Percentiles rank a stretch among this genome's conserved stretches.
Evolutionary conservation across 1,140 invertebrate genomes (phyloP).

Genomic region (Sycobia sp.): DNA sequence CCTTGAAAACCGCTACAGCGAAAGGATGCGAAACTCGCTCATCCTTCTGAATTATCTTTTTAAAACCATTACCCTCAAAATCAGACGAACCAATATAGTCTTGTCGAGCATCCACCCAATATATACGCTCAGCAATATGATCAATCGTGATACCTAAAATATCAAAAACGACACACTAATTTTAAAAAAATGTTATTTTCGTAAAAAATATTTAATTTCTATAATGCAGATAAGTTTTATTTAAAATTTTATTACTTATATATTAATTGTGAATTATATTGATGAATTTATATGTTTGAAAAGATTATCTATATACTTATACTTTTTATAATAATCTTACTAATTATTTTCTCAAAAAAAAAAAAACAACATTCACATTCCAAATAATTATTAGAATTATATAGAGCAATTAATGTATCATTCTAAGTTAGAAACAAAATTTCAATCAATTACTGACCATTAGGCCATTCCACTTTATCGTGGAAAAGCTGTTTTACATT

Average conservation of each 20-base stretch:
- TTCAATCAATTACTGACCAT: too few species aligned
- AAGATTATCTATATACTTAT: neutral
- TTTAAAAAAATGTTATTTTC: too few species aligned
- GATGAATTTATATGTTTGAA: neutral
- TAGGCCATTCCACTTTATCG: constrained; percentile 84
- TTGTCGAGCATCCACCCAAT: constrained; percentile 84
- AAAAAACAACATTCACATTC: too few species aligned
- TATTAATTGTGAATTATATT: neutral
- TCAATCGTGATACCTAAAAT: constrained; percentile 74
- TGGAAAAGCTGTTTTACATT: constrained; percentile 73
- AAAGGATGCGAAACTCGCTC: constrained; percentile 81
- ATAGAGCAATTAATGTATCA: too few species aligned
- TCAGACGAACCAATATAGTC: constrained; percentile 87
- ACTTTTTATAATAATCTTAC: neutral
- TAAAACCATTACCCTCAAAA: constrained; percentile 80
- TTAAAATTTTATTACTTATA: too few species aligned
- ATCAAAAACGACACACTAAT: too few species aligned
- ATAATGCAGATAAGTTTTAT: too few species aligned
- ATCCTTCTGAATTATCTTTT: constrained; percentile 70
- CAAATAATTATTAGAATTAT: too few species aligned
- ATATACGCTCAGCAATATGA: constrained; percentile 79
- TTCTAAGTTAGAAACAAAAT: too few species aligned
- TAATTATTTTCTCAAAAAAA: neutral
- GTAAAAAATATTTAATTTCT: too few species aligned
- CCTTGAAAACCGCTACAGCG: constrained; percentile 82